Percentiles rank a stretch among this genome's conserved stretches.
These are phyloP conservation scores for Chironomus tentans DNA, from an alignment of 2,888 invertebrate species.

Conservation along the genomic window DNA sequence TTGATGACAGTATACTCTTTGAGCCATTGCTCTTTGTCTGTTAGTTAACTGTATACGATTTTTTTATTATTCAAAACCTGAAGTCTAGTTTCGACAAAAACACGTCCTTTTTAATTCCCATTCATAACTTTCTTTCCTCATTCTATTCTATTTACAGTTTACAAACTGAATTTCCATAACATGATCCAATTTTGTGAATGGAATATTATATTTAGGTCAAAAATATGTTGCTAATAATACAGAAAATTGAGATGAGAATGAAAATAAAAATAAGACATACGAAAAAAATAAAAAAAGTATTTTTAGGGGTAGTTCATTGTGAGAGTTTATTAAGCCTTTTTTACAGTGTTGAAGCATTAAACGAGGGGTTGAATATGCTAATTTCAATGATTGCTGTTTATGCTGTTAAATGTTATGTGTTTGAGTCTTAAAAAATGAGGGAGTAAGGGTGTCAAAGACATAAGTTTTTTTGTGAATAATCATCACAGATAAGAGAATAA, in stretches of 20 bases:
- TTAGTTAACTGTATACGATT: no score
- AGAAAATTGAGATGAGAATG: background rate
- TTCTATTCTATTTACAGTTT: background rate
- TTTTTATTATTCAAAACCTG: no score
- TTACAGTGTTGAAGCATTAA: background rate
- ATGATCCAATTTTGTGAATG: background rate
- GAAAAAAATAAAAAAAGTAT: background rate
- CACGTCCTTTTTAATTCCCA: no score
- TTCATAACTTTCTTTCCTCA: no score
- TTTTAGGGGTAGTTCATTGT: background rate
- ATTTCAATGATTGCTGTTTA: constrained; percentile 19
- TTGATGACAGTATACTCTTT: no score
- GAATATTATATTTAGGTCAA: constrained; percentile 15
- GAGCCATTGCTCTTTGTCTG: no score
- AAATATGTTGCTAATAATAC: constrained; percentile 25
- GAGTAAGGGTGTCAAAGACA: constrained; percentile 19
- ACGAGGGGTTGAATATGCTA: constrained; percentile 10
- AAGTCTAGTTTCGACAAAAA: no score
- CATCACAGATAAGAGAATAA: background rate
- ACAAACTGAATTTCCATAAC: background rate
- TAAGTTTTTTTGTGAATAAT: constrained; percentile 12
- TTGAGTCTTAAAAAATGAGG: background rate
- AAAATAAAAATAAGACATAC: background rate
- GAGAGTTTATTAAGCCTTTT: constrained; percentile 1
- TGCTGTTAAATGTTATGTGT: constrained; percentile 17